Percentiles rank a stretch among this genome's conserved stretches.
Evolutionary conservation across 2,888 invertebrate species (phyloP).

Genomic region (Catocala nupta): DNA sequence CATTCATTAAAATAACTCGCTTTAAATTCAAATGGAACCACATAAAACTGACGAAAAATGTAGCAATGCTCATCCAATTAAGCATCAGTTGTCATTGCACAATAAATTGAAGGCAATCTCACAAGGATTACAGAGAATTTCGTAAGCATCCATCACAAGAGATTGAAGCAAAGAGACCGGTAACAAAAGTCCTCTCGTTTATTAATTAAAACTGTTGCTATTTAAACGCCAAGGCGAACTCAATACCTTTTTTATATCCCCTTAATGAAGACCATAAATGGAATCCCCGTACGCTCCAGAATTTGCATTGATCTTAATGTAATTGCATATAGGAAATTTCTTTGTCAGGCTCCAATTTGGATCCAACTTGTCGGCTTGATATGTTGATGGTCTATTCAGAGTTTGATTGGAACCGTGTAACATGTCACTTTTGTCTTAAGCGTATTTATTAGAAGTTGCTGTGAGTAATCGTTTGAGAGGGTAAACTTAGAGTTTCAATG

Average conservation of each 20-base stretch:
- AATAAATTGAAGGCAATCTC: conserved; percentile 62
- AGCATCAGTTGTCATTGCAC: conserved; percentile 38
- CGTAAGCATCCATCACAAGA: conserved; percentile 61
- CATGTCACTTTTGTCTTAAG: conserved; percentile 44
- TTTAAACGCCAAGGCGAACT: conserved; percentile 72
- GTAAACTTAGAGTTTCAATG: conserved; percentile 25
- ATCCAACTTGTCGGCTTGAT: conserved; percentile 54
- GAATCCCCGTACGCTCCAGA: conserved; percentile 71
- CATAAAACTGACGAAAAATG: conserved; percentile 45
- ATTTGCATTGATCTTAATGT: conserved; percentile 75
- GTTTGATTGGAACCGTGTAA: conserved; percentile 52
- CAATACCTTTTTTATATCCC: conserved; percentile 69
- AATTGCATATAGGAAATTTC: conserved; percentile 60
- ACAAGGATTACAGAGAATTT: conserved; percentile 62
- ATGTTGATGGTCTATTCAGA: conserved; percentile 69
- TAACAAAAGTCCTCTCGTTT: conserved; percentile 53
- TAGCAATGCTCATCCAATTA: conserved; percentile 50
- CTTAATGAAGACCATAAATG: conserved; percentile 83
- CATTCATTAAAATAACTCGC: conserved; percentile 12
- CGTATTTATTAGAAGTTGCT: conserved; percentile 49
- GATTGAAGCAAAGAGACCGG: conserved; percentile 46
- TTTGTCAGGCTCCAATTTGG: conserved; percentile 60
- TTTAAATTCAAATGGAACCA: conserved; percentile 31
- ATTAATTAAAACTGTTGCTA: conserved; percentile 77
- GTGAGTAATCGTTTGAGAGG: conserved; percentile 29